phyloP scores from a whole-genome alignment of 2,888 invertebrate species.

The Selenia dentaria region DNA sequence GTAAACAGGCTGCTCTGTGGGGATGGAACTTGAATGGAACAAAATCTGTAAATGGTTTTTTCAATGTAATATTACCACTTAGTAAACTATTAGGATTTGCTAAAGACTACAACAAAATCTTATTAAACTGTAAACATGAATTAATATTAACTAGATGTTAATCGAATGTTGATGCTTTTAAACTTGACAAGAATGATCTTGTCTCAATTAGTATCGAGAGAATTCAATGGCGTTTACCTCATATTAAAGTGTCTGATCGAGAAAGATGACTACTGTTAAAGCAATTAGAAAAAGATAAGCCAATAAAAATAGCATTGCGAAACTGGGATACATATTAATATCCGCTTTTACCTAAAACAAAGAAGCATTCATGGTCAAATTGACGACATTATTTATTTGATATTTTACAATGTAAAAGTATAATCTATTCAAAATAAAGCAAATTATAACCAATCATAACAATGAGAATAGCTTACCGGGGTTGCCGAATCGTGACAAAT shows the following conservation, averaged over 20 bases:
- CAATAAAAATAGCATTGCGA: conserved; percentile 4
- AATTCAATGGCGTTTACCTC: conserved; percentile 1
- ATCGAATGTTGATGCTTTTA: neutral
- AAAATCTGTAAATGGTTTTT: neutral
- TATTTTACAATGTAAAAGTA: too few relatives aligned
- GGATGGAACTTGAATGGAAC: too few relatives aligned
- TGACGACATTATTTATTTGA: too few relatives aligned
- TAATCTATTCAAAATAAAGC: too few relatives aligned
- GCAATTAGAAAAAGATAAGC: conserved; percentile 12
- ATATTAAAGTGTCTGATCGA: conserved; percentile 3
- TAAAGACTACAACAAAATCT: conserved; percentile 36
- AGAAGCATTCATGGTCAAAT: too few relatives aligned
- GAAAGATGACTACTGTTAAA: neutral
- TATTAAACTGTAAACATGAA: conserved; percentile 12
- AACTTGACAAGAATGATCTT: neutral
- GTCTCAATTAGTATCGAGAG: conserved; percentile 4
- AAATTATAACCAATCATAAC: too few relatives aligned
- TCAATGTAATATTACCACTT: neutral
- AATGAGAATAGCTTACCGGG: too few relatives aligned
- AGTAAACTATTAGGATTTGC: conserved; percentile 20
- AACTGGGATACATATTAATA: conserved; percentile 12
- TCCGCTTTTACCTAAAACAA: too few relatives aligned
- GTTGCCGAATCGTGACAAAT: too few relatives aligned
- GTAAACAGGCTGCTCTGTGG: too few relatives aligned
- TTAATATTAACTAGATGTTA: conserved; percentile 4